A percentile compares a stretch with the other conserved stretches of the same genome.
Evolutionary conservation across 1,140 invertebrate species (phyloP).

Genomic region (Littorina saxatilis): DNA sequence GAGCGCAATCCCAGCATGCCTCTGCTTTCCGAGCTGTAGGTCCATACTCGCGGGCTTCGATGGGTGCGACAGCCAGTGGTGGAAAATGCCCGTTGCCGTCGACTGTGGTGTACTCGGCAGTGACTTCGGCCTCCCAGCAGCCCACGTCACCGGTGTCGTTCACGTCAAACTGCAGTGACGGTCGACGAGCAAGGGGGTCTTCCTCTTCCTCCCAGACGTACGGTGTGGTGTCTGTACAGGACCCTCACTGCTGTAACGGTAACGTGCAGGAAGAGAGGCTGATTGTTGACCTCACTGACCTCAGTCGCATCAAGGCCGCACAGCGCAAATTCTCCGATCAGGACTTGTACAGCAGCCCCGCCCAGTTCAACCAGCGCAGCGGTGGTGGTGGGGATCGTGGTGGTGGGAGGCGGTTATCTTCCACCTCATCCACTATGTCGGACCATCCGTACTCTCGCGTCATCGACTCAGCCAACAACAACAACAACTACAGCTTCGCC

Average conservation of each 20-base stretch:
- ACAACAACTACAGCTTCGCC: conserved; percentile 23
- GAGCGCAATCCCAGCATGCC: conserved; percentile 29
- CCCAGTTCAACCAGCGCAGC: conserved; percentile 34
- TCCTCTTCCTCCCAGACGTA: conserved; percentile 19
- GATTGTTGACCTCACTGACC: conserved; percentile 11
- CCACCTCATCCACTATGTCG: conserved; percentile 23
- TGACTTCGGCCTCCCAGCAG: background rate
- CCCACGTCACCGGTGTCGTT: background rate
- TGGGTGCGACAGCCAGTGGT: background rate
- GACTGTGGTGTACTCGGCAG: background rate
- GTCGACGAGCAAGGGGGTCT: background rate
- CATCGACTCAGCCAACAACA: conserved; percentile 17
- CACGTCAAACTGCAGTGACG: background rate
- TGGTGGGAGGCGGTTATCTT: conserved; percentile 24
- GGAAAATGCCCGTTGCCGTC: background rate
- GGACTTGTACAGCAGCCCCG: conserved; percentile 46
- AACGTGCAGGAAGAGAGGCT: background rate
- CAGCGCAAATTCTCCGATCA: conserved; percentile 48
- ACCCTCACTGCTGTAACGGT: conserved; percentile 28
- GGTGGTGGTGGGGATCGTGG: no score
- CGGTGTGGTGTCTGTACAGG: conserved; percentile 34
- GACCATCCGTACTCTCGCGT: conserved; percentile 45
- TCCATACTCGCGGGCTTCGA: background rate
- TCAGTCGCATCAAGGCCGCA: background rate
- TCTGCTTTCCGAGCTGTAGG: conserved; percentile 26